Conservation (phyloP, 2,888 invertebrate species). For the Meganola albula region DNA sequence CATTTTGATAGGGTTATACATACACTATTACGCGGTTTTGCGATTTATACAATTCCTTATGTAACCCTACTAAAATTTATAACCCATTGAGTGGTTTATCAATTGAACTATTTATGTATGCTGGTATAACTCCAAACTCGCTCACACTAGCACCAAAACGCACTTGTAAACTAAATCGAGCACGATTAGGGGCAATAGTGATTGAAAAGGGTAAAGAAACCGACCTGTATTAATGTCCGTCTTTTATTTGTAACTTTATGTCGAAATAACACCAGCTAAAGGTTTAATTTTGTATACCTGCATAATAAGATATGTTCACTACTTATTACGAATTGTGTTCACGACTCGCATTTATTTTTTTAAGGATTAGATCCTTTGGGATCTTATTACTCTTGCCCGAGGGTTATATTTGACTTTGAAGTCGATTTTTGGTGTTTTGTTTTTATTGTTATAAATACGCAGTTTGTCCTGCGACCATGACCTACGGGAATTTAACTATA, state of each 20-base stretch:
- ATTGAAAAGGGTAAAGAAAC: conserved; percentile 69
- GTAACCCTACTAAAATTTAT: too few relatives aligned
- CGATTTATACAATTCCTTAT: too few relatives aligned
- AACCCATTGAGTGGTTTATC: too few relatives aligned
- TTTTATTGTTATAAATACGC: too few relatives aligned
- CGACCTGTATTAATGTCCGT: conserved; percentile 50
- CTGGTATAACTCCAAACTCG: conserved; percentile 11
- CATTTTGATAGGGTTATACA: too few relatives aligned
- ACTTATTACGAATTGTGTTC: conserved; percentile 28
- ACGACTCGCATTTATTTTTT: conserved; percentile 14
- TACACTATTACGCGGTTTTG: too few relatives aligned
- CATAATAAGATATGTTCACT: conserved; percentile 24
- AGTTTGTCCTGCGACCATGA: too few relatives aligned
- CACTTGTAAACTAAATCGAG: conserved; percentile 58
- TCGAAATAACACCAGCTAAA: conserved; percentile 38
- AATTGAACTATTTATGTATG: too few relatives aligned
- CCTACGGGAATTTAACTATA: too few relatives aligned
- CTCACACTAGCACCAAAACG: conserved; percentile 19
- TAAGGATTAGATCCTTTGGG: conserved; percentile 2
- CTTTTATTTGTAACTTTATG: conserved; percentile 48
- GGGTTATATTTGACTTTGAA: too few relatives aligned
- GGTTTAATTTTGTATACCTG: conserved; percentile 36
- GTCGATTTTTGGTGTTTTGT: too few relatives aligned
- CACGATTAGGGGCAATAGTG: conserved; percentile 74
- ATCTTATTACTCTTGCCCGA: neutral